Percentiles rank a stretch among this genome's conserved stretches.
phyloP scores from a whole-genome alignment of 2,888 invertebrate species.

The Nipponacmea schrenckii region DNA sequence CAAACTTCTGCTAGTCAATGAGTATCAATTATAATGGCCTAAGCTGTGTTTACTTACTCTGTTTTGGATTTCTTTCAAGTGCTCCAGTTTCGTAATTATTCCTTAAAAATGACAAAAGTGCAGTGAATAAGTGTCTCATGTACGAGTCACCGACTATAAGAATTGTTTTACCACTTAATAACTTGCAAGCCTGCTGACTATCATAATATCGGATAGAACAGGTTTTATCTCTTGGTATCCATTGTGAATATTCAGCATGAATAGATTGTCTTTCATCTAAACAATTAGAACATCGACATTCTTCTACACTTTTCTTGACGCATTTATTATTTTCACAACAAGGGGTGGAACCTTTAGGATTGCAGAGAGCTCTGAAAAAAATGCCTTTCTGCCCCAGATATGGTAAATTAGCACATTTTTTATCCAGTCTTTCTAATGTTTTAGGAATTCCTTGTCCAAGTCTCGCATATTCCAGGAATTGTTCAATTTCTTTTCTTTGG shows the following conservation, averaged over 20 bases:
- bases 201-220: background rate
- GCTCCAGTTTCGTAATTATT: background rate
- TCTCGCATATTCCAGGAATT: background rate
- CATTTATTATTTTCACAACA: constrained; percentile 1
- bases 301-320: background rate
- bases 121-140: background rate
- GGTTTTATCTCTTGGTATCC: background rate
- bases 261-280: background rate
- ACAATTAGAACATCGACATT: background rate
- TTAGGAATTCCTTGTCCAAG: background rate
- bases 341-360: background rate
- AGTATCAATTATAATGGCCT: too few relatives aligned
- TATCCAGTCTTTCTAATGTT: background rate
- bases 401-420: background rate
- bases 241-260: constrained; percentile 1
- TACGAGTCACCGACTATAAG: background rate
- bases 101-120: background rate
- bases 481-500: background rate
- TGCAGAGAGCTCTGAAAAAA: background rate
- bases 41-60: background rate
- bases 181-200: background rate
- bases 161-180: background rate
- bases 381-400: background rate
- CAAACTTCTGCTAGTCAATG: too few relatives aligned
- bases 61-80: background rate